Percentiles rank a stretch among this genome's conserved stretches.
Conservation (phyloP, 2,888 invertebrate genomes). For the Macrosoma leucophasiata region DNA sequence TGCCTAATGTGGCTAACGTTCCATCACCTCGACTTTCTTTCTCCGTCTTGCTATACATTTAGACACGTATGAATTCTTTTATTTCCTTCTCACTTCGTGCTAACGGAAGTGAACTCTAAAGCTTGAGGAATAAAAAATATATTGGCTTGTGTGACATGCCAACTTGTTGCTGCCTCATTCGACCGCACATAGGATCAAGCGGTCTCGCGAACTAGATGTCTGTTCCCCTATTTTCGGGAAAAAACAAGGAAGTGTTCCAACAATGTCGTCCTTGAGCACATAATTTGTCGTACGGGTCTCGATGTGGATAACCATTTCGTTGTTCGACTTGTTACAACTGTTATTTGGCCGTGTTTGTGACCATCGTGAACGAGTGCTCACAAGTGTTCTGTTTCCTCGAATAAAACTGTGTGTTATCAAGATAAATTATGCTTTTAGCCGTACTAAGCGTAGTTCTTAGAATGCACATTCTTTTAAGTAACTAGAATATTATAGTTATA, state of each 20-base stretch:
- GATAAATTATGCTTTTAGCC: too few relatives aligned
- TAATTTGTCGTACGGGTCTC: conserved; percentile 59
- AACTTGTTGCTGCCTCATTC: conserved; percentile 67
- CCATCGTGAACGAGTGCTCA: too few relatives aligned
- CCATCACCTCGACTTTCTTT: conserved; percentile 56
- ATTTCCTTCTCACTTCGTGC: conserved; percentile 29
- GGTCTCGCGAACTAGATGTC: conserved; percentile 61
- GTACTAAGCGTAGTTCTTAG: too few relatives aligned
- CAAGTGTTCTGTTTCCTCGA: too few relatives aligned
- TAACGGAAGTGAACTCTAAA: conserved; percentile 36
- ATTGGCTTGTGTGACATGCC: conserved; percentile 38
- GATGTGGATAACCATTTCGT: conserved; percentile 23
- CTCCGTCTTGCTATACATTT: conserved; percentile 38
- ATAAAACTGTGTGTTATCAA: too few relatives aligned
- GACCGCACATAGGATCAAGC: conserved; percentile 60
- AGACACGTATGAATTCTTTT: conserved; percentile 50
- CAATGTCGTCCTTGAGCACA: conserved; percentile 57
- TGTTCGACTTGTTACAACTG: too few relatives aligned
- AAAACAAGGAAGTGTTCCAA: conserved; percentile 65
- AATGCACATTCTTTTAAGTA: too few relatives aligned
- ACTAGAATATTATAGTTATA: too few relatives aligned
- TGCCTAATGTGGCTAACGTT: conserved; percentile 47
- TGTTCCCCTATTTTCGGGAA: conserved; percentile 52
- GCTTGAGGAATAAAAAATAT: conserved; percentile 37
- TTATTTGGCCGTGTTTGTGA: too few relatives aligned